A percentile compares a stretch with the other conserved stretches of the same genome.
Conservation (phyloP, 2,113 vertebrate species). For the Poecilia latipinna region DNA sequence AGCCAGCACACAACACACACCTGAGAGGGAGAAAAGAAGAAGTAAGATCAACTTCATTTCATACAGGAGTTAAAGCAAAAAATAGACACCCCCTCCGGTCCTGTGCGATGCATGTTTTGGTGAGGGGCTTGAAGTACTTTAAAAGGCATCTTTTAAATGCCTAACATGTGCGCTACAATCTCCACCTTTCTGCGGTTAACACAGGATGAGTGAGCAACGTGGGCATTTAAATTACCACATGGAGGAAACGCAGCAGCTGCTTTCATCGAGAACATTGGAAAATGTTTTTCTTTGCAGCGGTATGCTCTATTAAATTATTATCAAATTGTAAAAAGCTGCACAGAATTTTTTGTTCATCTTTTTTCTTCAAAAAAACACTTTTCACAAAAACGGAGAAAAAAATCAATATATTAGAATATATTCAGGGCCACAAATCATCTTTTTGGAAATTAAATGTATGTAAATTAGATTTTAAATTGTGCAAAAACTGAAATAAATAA, state of each 20-base stretch:
- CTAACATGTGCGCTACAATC: slow-evolving; percentile 2
- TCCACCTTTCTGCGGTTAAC: slow-evolving; percentile 59
- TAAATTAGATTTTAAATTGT: background rate
- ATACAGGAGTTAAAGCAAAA: background rate
- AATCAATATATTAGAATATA: background rate
- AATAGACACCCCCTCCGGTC: background rate
- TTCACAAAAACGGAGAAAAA: background rate
- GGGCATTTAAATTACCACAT: slow-evolving; percentile 60
- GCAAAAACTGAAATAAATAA: background rate
- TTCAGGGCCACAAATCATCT: background rate
- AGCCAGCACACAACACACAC: slow-evolving; percentile 56
- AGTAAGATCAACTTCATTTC: background rate
- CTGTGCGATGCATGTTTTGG: background rate
- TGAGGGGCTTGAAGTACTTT: slow-evolving; percentile 27
- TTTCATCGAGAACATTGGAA: background rate
- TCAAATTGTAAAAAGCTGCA: background rate
- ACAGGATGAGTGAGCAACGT: slow-evolving; percentile 45
- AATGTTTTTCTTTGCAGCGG: background rate
- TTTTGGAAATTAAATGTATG: fast-evolving
- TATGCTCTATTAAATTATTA: background rate
- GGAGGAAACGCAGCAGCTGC: slow-evolving; percentile 1
- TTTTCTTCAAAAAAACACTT: background rate
- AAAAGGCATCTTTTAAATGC: slow-evolving; percentile 65
- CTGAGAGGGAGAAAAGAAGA: slow-evolving; percentile 40
- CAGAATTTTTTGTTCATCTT: background rate